Evolutionary conservation across 1,140 invertebrate species (phyloP).

Genomic region (Drosophila obscura): DNA sequence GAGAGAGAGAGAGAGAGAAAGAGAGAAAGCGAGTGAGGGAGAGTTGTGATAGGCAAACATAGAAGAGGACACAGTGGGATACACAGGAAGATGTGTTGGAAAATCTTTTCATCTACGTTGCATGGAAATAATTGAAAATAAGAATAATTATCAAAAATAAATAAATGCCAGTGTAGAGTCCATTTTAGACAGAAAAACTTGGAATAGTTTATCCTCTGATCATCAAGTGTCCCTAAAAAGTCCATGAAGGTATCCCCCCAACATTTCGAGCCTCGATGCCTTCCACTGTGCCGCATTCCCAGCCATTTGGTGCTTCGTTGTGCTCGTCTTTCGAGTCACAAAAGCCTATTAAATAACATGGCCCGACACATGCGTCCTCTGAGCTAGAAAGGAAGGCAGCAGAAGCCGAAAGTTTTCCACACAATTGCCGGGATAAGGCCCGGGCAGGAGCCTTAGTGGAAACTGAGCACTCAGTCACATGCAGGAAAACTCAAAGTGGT

Average conservation of each 20-base stretch:
- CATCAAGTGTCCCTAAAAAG: too few relatives aligned
- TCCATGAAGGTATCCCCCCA: too few relatives aligned
- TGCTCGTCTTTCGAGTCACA: slow-evolving; percentile 52
- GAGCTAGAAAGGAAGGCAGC: background rate
- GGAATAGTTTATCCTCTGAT: too few relatives aligned
- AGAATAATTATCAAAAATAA: too few relatives aligned
- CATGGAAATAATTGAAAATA: too few relatives aligned
- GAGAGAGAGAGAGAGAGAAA: slow-evolving; percentile 11
- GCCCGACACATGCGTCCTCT: slow-evolving; percentile 68
- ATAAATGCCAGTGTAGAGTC: too few relatives aligned
- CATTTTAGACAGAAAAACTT: too few relatives aligned
- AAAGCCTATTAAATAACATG: slow-evolving; percentile 81
- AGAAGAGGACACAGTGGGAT: slow-evolving; percentile 29
- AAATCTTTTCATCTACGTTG: too few relatives aligned
- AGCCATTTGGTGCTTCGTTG: slow-evolving; percentile 30
- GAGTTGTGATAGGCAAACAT: slow-evolving; percentile 1
- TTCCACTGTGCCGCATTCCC: slow-evolving; percentile 37
- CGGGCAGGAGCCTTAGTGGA: slow-evolving; percentile 12
- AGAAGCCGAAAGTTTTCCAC: slow-evolving; percentile 62
- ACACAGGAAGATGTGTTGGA: background rate
- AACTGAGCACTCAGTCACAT: slow-evolving; percentile 34
- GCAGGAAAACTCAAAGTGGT: slow-evolving; percentile 42
- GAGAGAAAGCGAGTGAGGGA: slow-evolving; percentile 9
- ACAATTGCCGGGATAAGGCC: slow-evolving; percentile 70
- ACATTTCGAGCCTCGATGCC: too few relatives aligned